Evolutionary conservation across 2,888 invertebrate species (phyloP).

Genomic region (Tipula helvola): DNA sequence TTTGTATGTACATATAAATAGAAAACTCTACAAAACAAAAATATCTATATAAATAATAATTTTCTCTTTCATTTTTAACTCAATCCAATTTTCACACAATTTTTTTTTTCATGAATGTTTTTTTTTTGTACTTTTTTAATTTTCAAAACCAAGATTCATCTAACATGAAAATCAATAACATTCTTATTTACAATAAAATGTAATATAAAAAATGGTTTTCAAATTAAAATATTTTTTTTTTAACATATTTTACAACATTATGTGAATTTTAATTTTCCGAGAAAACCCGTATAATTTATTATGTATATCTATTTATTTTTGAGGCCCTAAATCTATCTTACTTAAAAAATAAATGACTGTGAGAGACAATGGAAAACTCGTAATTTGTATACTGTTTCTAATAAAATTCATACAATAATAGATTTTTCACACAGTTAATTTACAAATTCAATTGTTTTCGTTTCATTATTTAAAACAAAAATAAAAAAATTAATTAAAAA

Average conservation of each 20-base stretch:
- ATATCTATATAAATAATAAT: not conserved
- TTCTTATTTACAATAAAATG: not conserved
- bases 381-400: not conserved
- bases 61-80: conserved; percentile 5
- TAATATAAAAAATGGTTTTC: not conserved
- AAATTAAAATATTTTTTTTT: not conserved
- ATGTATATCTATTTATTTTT: not conserved
- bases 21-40: not conserved
- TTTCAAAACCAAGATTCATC: not conserved
- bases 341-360: not conserved
- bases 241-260: not conserved
- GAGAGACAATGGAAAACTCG: not conserved
- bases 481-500: not conserved
- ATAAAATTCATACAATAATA: not conserved
- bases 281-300: not conserved
- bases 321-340: not conserved
- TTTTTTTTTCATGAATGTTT: not conserved
- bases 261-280: not conserved
- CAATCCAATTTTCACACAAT: not conserved
- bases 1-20: not conserved
- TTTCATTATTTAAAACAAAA: not conserved
- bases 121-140: not conserved
- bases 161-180: not conserved
- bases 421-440: not conserved
- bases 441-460: not conserved